A percentile compares a stretch with the other conserved stretches of the same genome.
phyloP scores from a whole-genome alignment of 2,888 invertebrate species.

The Nasonia oneida region DNA sequence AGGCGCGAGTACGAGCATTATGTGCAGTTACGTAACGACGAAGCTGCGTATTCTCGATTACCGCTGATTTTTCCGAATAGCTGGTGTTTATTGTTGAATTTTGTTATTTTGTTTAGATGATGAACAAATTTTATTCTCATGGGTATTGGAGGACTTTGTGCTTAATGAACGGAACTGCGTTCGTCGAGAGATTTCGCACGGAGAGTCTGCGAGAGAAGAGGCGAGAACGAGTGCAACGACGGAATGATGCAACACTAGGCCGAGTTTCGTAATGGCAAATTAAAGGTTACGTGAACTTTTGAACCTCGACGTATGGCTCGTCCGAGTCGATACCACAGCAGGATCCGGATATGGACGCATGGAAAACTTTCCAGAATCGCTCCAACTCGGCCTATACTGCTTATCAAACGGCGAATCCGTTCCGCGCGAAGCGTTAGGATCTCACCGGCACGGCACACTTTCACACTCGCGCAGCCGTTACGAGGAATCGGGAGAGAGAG shows the following conservation, averaged over 20 bases:
- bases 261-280: background rate
- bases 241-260: background rate
- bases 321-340: no score
- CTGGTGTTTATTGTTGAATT: no score
- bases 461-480: background rate
- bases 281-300: background rate
- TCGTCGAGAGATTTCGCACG: no score
- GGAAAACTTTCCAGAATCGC: no score
- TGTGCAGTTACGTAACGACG: no score
- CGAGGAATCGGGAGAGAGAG: background rate
- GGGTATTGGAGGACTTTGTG: constrained; percentile 4
- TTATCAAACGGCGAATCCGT: constrained; percentile 53
- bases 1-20: no score
- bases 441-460: background rate
- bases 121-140: constrained; percentile 2
- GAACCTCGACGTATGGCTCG: background rate
- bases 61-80: constrained; percentile 25
- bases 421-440: constrained; percentile 21
- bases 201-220: background rate
- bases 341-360: no score
- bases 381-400: background rate
- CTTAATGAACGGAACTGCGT: background rate
- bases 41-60: background rate
- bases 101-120: background rate
- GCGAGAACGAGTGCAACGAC: background rate